Base-by-base conservation (phyloP, 2,888 invertebrate genomes). In the Ceramica pisi region DNA sequence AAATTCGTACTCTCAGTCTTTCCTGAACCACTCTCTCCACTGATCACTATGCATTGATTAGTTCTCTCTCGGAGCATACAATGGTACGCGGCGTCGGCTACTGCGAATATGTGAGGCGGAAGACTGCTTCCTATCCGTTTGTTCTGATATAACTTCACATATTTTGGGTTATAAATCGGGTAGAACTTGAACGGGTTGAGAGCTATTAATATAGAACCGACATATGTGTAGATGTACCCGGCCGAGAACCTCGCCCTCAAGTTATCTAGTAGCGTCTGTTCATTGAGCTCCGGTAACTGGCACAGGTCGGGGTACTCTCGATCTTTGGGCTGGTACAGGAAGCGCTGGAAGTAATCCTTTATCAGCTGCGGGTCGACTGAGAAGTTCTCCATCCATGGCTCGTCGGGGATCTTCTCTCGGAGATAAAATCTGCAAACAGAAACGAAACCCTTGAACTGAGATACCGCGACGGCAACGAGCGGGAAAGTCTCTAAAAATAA, bases 1-100 rank as follows among this genome's bases (percentile, higher is more conserved):
- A 99, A 98, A 96, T 99, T 99, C 41, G 99, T 99, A 91, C 98
- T 99, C 93, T 99, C 99, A 3, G 99, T 99, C 96, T 99, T 99
- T 8, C 99, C 99, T n/a, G 98, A 98, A 75, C 99, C 99, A 92
- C 98, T 98, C 94, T 99, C 99, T 41, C 99, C 99, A 90, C 98
- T 98, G 87, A 99, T 99, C 86, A 99, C 99, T 89, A 99, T 98
- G 92, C 99, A 99, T 96, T 96, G 96, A 93, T 99, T 99, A 83
- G 97, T 97, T 90, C 98, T 97, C 88, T 98, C 98, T 85, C 98
- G 97, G 81, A 99, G 96, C 99, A 99, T 99, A 92, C 98, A 98
- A 92, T 99, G 98, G 93, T 99, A 99, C 35, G 99, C 99, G 21
- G 98, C 98, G 92, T 99, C 99, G 10, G 99, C 99, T 59, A 99